Evolutionary conservation across 1,140 invertebrate genomes (phyloP).

Genomic region (Aphidius ervi): DNA sequence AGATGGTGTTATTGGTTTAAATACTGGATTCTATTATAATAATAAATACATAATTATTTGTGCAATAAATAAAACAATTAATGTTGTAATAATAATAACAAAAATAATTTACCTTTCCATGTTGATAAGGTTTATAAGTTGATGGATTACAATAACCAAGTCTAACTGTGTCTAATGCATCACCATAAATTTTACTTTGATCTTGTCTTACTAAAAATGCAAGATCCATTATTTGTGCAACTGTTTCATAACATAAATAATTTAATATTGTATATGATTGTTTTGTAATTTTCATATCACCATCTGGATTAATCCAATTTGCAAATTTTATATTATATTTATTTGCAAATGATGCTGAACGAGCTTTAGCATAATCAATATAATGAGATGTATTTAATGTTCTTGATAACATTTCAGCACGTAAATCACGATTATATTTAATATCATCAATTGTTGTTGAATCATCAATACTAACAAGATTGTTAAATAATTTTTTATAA

Average conservation of each 20-base stretch:
- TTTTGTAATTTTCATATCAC: slow-evolving; percentile 53
- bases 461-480: slow-evolving; percentile 47
- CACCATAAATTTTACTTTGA: slow-evolving; percentile 50
- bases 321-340: slow-evolving; percentile 55
- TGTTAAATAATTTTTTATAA: slow-evolving; percentile 34
- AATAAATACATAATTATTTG: background rate
- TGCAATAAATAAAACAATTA: no score
- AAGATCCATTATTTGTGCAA: slow-evolving; percentile 65
- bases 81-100: background rate
- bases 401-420: slow-evolving; percentile 45
- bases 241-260: slow-evolving; percentile 66
- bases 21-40: slow-evolving; percentile 32
- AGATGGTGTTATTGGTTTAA: slow-evolving; percentile 52
- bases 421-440: slow-evolving; percentile 43
- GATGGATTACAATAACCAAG: slow-evolving; percentile 47
- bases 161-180: slow-evolving; percentile 51
- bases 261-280: slow-evolving; percentile 57
- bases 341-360: slow-evolving; percentile 52
- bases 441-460: slow-evolving; percentile 41
- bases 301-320: slow-evolving; percentile 53
- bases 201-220: slow-evolving; percentile 62
- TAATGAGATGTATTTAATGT: slow-evolving; percentile 47
- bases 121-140: slow-evolving; percentile 49
- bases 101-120: slow-evolving; percentile 38
- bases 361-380: slow-evolving; percentile 51